These are phyloP conservation scores for Eupithecia exiguata DNA, from an alignment of 2,888 invertebrate genomes.

Conservation along the genomic window DNA sequence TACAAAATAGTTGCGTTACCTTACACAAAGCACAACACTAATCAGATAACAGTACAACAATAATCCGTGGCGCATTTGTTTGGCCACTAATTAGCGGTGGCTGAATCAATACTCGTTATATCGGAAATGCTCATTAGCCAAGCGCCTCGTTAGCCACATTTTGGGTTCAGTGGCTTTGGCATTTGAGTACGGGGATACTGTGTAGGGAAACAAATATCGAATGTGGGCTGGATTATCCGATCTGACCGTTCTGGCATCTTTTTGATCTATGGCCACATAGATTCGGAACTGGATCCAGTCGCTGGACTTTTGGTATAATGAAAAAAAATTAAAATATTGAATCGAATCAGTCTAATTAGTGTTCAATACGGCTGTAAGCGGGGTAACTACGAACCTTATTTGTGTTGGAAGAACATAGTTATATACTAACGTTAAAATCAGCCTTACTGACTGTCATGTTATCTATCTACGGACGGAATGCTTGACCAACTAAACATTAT, in stretches of 20 bases:
- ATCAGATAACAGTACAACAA: conserved; percentile 14
- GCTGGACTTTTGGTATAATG: no score
- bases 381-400: no score
- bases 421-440: no score
- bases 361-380: no score
- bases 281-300: neutral
- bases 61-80: conserved; percentile 25
- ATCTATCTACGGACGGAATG: no score
- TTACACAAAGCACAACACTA: conserved; percentile 1
- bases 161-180: conserved; percentile 30
- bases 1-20: neutral
- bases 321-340: no score
- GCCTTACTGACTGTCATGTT: no score
- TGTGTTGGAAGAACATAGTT: no score
- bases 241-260: neutral
- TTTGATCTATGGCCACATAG: neutral
- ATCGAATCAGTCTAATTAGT: no score
- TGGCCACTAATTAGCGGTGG: conserved; percentile 39
- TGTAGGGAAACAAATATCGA: neutral
- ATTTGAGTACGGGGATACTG: conserved; percentile 12
- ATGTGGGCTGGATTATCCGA: neutral
- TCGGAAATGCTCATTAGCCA: conserved; percentile 41
- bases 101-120: conserved; percentile 45
- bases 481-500: no score
- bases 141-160: conserved; percentile 32